These are phyloP conservation scores for Leuciscus idus DNA, from an alignment of 2,113 vertebrate species.

Conservation along the genomic window DNA sequence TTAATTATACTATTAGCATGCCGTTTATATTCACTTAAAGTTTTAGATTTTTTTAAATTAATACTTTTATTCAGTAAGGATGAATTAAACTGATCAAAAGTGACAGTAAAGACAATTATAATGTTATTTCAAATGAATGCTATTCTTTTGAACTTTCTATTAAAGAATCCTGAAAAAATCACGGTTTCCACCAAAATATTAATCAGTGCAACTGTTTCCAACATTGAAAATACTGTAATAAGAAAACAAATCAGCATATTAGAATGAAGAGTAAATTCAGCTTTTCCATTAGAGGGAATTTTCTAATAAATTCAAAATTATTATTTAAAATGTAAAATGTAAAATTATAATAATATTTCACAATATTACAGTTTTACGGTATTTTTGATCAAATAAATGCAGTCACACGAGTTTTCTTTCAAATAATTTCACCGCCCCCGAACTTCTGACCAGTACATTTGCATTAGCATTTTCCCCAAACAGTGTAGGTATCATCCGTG, in stretches of 20 bases:
- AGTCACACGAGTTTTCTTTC: neutral
- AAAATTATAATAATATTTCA: neutral
- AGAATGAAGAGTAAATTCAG: neutral
- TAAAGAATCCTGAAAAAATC: neutral
- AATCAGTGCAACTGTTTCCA: neutral
- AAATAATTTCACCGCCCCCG: too few relatives aligned
- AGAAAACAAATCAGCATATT: neutral
- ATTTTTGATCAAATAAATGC: slow-evolving; percentile 7
- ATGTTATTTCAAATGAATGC: neutral
- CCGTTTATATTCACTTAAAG: neutral
- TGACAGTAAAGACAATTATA: neutral
- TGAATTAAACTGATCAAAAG: neutral
- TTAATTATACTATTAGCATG: neutral
- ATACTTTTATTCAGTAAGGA: neutral
- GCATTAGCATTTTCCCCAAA: neutral
- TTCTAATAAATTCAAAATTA: neutral
- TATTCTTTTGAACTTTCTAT: neutral
- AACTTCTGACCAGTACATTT: too few relatives aligned
- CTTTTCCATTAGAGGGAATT: neutral
- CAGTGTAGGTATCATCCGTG: neutral
- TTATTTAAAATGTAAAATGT: too few relatives aligned
- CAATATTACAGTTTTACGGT: neutral
- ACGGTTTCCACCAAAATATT: neutral
- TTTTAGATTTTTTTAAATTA: neutral
- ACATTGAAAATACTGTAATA: neutral